These are phyloP conservation scores for Brevimyrus niger DNA, from an alignment of 2,113 vertebrate species.

Conservation along the genomic window DNA sequence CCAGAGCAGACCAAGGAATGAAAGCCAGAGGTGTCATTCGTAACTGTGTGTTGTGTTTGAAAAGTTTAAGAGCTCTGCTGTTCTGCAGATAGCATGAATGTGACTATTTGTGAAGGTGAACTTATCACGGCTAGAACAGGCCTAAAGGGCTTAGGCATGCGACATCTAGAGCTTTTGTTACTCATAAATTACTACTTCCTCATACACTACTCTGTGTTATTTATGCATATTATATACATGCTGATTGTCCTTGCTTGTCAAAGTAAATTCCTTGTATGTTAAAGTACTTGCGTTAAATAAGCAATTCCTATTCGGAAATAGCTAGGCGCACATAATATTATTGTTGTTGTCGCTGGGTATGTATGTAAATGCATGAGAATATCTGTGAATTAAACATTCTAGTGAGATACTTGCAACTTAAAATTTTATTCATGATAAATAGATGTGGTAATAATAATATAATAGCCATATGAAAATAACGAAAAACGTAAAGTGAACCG, in stretches of 20 bases:
- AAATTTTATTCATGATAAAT: neutral
- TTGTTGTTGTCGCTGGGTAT: neutral
- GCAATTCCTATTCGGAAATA: neutral
- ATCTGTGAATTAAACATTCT: neutral
- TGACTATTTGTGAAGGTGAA: neutral
- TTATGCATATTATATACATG: neutral
- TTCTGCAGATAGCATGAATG: neutral
- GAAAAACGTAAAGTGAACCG: no score
- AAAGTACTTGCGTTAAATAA: neutral
- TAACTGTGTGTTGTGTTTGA: neutral
- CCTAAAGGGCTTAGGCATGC: neutral
- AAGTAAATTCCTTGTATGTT: neutral
- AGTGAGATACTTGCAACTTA: neutral
- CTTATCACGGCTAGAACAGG: neutral
- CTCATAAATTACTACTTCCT: neutral
- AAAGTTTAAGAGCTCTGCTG: neutral
- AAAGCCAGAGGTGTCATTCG: neutral
- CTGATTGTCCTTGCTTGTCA: neutral
- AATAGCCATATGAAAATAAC: neutral
- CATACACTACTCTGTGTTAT: neutral
- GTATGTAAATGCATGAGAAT: conserved; percentile 29
- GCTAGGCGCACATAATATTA: neutral
- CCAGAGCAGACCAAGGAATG: neutral
- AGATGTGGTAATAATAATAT: neutral
- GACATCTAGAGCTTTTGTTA: neutral